Percentiles rank a stretch among this genome's conserved stretches.
These are phyloP conservation scores for Dicentrarchus labrax DNA, from an alignment of 2,113 vertebrate genomes.

Conservation along the genomic window DNA sequence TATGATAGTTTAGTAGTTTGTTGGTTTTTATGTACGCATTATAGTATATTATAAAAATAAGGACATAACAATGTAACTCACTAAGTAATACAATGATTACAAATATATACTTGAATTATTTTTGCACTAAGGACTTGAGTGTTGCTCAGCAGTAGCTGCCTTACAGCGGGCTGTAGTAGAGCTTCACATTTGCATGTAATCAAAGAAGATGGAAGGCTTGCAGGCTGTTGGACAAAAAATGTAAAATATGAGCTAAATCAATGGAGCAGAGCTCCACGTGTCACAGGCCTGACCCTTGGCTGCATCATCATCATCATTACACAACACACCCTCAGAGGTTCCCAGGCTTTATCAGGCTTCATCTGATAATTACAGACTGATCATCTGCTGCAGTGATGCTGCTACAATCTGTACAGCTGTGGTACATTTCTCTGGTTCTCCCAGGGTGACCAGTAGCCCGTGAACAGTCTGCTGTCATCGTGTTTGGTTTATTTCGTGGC, in stretches of 20 bases:
- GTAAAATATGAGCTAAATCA: constrained; percentile 32
- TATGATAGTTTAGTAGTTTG: neutral
- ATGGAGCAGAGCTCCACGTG: constrained; percentile 29
- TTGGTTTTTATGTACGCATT: neutral
- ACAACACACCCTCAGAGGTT: constrained; percentile 69
- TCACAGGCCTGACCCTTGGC: constrained; percentile 48
- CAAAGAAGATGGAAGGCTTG: constrained; percentile 19
- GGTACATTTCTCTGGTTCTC: constrained; percentile 19
- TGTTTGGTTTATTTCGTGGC: constrained; percentile 26
- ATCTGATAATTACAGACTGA: constrained; percentile 63
- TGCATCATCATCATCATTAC: constrained; percentile 62
- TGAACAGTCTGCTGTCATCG: constrained; percentile 8
- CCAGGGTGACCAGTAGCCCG: constrained; percentile 2
- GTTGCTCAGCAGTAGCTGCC: neutral
- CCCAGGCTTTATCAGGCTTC: constrained; percentile 47
- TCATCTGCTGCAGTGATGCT: constrained; percentile 56
- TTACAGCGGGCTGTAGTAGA: neutral
- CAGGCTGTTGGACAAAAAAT: constrained; percentile 5
- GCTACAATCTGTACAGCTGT: constrained; percentile 47
- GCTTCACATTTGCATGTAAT: constrained; percentile 32
- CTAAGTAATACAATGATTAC: neutral
- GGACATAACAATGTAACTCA: too few relatives aligned
- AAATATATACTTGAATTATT: neutral
- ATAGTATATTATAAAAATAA: too few relatives aligned
- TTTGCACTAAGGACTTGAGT: neutral